Conservation (phyloP, 2,797 vertebrate species). For the Amblyopsis hoosieri region DNA sequence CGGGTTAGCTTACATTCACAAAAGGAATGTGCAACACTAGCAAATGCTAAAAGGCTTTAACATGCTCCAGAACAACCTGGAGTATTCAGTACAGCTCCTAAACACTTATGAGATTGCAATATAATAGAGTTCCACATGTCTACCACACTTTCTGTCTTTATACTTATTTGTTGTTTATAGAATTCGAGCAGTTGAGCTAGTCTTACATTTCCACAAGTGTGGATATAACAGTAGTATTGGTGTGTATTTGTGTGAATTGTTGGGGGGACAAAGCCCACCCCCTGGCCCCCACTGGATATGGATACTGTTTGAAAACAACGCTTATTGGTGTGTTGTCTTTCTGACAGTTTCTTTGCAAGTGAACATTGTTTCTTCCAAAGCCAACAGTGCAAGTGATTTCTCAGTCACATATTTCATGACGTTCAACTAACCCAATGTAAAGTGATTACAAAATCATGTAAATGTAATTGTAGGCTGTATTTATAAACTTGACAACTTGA, state of each 20-base stretch:
- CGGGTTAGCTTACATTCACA: constrained; percentile 34
- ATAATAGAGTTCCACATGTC: constrained; percentile 13
- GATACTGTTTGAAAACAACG: constrained; percentile 52
- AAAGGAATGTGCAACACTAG: constrained; percentile 41
- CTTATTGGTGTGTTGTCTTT: constrained; percentile 50
- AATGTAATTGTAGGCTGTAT: constrained; percentile 67
- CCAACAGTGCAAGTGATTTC: constrained; percentile 44
- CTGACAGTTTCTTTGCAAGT: constrained; percentile 41
- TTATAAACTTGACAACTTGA: constrained; percentile 50
- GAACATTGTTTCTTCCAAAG: constrained; percentile 46
- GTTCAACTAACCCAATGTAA: constrained; percentile 74
- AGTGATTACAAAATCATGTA: constrained; percentile 64
- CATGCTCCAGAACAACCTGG: constrained; percentile 20
- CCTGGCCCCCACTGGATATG: constrained; percentile 23
- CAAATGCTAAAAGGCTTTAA: constrained; percentile 17
- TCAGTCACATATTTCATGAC: constrained; percentile 51
- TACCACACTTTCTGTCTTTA: constrained; percentile 38
- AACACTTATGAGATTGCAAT: constrained; percentile 20
- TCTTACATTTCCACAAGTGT: constrained; percentile 26
- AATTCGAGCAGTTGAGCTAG: constrained; percentile 30
- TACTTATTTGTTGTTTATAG: constrained; percentile 26
- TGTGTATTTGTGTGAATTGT: constrained; percentile 57
- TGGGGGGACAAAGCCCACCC: constrained; percentile 42
- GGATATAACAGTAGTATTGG: constrained; percentile 39
- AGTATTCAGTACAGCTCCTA: constrained; percentile 24